phyloP scores from a whole-genome alignment of 2,797 vertebrate species.

The Chelonia mydas region DNA sequence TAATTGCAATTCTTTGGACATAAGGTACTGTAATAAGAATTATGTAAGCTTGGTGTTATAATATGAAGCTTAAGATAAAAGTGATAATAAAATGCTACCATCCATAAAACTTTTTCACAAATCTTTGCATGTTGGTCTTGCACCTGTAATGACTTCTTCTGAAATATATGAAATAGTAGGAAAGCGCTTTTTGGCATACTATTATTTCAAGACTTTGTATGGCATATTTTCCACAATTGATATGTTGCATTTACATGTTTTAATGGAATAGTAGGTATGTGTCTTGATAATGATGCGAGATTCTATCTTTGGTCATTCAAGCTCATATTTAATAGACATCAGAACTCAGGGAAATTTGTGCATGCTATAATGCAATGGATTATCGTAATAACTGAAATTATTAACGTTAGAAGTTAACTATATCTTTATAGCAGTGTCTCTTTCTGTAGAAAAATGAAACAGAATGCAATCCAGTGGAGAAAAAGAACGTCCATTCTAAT shows the following conservation, averaged over 20 bases:
- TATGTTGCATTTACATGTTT: neutral
- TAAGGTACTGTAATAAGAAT: neutral
- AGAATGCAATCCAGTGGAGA: slow-evolving; percentile 11
- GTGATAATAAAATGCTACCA: neutral
- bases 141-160: neutral
- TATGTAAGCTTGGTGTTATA: neutral
- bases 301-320: neutral
- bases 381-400: slow-evolving; percentile 42
- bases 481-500: slow-evolving; percentile 20
- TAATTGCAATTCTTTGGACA: slow-evolving; percentile 16
- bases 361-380: slow-evolving; percentile 28
- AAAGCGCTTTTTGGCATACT: neutral
- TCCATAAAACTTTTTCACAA: neutral
- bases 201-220: neutral
- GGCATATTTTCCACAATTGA: slow-evolving; percentile 9
- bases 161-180: neutral
- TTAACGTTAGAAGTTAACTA: slow-evolving; percentile 34
- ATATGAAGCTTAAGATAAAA: neutral
- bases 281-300: slow-evolving; percentile 24
- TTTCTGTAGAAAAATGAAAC: slow-evolving; percentile 14
- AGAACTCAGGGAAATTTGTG: slow-evolving; percentile 20
- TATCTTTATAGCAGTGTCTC: slow-evolving; percentile 41
- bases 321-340: slow-evolving; percentile 27
- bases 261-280: slow-evolving; percentile 1
- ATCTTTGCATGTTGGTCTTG: neutral